phyloP scores from a whole-genome alignment of 2,888 invertebrate species.

The Andrena fulva region DNA sequence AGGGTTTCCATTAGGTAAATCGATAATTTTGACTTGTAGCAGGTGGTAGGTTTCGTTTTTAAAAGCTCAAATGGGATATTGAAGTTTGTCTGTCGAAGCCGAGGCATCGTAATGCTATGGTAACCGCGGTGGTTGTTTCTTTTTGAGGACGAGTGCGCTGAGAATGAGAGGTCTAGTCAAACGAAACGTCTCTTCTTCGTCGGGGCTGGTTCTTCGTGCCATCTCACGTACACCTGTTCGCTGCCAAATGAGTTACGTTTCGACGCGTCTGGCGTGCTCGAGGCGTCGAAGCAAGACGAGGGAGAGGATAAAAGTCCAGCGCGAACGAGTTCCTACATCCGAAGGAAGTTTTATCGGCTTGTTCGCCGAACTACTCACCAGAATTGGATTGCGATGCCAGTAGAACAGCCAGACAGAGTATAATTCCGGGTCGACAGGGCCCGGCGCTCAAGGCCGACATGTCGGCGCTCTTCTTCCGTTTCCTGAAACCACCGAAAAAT shows the following conservation, averaged over 20 bases:
- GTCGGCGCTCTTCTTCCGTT: conserved; percentile 84
- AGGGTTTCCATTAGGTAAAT: no score
- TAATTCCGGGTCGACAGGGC: conserved; percentile 84
- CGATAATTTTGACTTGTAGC: no score
- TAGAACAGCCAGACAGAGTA: conserved; percentile 79
- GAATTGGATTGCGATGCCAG: conserved; percentile 78
- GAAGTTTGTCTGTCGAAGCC: conserved; percentile 10
- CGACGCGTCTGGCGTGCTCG: conserved; percentile 49
- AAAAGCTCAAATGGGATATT: background rate
- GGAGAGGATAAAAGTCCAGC: conserved; percentile 49
- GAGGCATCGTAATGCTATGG: background rate
- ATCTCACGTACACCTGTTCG: conserved; percentile 56
- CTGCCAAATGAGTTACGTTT: conserved; percentile 60
- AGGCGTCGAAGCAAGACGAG: conserved; percentile 53
- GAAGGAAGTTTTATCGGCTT: conserved; percentile 20
- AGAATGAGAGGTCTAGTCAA: conserved; percentile 17
- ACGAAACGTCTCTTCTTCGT: conserved; percentile 44
- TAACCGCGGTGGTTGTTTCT: background rate
- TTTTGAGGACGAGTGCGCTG: background rate
- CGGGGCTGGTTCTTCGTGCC: conserved; percentile 50
- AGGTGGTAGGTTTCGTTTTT: no score
- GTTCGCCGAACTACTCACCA: conserved; percentile 77
- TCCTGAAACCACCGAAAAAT: conserved; percentile 63
- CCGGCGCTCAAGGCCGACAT: conserved; percentile 87
- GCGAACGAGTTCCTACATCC: conserved; percentile 11